Evolutionary conservation across 2,888 invertebrate species (phyloP).

Genomic region (Polydesmus complanatus): DNA sequence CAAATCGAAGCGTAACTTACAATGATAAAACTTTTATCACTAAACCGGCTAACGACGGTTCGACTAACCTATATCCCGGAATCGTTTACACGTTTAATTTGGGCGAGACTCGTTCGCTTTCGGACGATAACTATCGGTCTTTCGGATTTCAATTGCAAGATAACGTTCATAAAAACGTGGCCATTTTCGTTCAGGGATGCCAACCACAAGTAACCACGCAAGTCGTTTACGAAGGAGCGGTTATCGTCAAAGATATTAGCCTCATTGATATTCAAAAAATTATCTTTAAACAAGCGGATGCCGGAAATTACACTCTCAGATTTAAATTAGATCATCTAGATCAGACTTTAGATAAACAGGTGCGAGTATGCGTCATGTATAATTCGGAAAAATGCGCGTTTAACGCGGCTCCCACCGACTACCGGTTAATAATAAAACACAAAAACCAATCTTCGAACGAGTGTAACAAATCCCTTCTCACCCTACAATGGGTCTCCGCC

Average conservation of each 20-base stretch:
- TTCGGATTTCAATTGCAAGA: conserved; percentile 6
- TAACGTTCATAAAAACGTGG: conserved; percentile 4
- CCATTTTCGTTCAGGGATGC: conserved; percentile 10
- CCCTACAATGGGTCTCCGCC: conserved; percentile 10
- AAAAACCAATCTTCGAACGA: conserved; percentile 1
- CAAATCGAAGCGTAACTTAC: conserved; percentile 40
- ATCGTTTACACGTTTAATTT: neutral
- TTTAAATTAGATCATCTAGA: neutral
- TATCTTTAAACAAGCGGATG: neutral
- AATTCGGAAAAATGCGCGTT: conserved; percentile 4
- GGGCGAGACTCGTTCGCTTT: neutral
- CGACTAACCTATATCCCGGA: neutral
- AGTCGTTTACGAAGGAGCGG: conserved; percentile 7
- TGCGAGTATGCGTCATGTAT: conserved; percentile 4
- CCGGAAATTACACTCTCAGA: conserved; percentile 5
- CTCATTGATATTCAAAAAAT: conserved; percentile 3
- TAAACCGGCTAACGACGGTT: neutral
- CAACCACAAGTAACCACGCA: neutral
- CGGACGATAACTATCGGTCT: neutral
- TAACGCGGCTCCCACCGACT: conserved; percentile 2
- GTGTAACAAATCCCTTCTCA: neutral
- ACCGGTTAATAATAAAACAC: neutral
- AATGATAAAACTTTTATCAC: conserved; percentile 30
- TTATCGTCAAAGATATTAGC: neutral
- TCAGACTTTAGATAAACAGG: neutral